Conservation (phyloP, 2,888 invertebrate genomes). For the Phaedon cochleariae region DNA sequence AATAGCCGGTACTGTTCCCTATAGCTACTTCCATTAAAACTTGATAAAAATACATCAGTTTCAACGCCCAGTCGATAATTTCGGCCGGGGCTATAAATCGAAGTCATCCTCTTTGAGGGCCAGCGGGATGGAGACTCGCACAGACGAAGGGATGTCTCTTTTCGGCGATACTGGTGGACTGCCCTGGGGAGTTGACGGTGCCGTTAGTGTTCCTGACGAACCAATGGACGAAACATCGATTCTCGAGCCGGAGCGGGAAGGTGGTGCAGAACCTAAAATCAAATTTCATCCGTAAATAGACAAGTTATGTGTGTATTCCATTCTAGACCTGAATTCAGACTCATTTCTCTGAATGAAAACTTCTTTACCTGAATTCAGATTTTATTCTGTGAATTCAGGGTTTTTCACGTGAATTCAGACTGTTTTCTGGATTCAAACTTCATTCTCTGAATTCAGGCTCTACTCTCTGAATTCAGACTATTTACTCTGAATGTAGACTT, state of each 20-base stretch:
- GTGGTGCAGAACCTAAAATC: conserved; percentile 72
- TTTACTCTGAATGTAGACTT: too few species aligned
- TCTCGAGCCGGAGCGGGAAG: conserved; percentile 77
- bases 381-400: too few species aligned
- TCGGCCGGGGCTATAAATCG: conserved; percentile 47
- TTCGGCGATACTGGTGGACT: conserved; percentile 80
- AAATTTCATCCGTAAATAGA: too few species aligned
- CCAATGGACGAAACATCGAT: conserved; percentile 71
- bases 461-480: too few species aligned
- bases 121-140: conserved; percentile 42
- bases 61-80: background rate
- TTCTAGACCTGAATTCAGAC: too few species aligned
- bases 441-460: too few species aligned
- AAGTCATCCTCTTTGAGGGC: conserved; percentile 54
- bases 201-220: conserved; percentile 74
- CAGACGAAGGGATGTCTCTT: conserved; percentile 52
- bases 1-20: background rate
- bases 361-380: too few species aligned
- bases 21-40: background rate
- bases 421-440: too few species aligned
- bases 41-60: background rate
- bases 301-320: too few species aligned
- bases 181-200: conserved; percentile 76
- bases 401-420: too few species aligned
- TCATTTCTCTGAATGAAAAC: too few species aligned